phyloP scores from a whole-genome alignment of 1,140 invertebrate species.

The Theocolax elegans region DNA sequence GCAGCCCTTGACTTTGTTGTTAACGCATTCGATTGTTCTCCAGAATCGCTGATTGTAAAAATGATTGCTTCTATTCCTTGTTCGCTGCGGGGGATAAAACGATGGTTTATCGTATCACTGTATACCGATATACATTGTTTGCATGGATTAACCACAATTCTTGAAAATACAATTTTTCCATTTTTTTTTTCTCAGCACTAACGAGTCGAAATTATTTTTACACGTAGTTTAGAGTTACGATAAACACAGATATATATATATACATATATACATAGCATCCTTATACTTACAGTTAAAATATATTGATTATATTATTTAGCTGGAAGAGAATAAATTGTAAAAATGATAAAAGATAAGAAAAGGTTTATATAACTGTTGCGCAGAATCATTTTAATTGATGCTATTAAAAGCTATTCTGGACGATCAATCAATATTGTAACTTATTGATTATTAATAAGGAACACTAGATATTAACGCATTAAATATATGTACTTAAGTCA shows the following conservation, averaged over 20 bases:
- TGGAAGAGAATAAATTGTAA: background rate
- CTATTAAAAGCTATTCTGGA: slow-evolving; percentile 33
- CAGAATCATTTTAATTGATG: slow-evolving; percentile 13
- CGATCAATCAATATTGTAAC: slow-evolving; percentile 26
- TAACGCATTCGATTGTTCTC: slow-evolving; percentile 47
- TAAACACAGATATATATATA: too few relatives aligned
- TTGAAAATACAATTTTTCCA: too few relatives aligned
- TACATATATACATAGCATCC: background rate
- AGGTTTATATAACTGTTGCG: background rate
- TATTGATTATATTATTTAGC: slow-evolving; percentile 15
- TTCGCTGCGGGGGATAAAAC: background rate
- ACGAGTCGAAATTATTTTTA: slow-evolving; percentile 14
- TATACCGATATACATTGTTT: too few relatives aligned
- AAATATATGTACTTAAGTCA: slow-evolving; percentile 24
- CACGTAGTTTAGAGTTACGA: too few relatives aligned
- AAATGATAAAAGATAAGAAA: background rate
- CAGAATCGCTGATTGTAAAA: slow-evolving; percentile 33
- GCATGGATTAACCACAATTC: too few relatives aligned
- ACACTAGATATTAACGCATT: slow-evolving; percentile 20
- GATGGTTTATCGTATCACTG: too few relatives aligned
- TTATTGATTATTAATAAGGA: slow-evolving; percentile 41
- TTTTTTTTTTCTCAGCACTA: slow-evolving; percentile 12
- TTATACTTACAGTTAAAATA: slow-evolving; percentile 11
- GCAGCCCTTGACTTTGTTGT: slow-evolving; percentile 58
- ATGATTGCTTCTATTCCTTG: background rate